Base-by-base conservation (phyloP, 2,113 vertebrate genomes). In the Hippolais icterina region DNA sequence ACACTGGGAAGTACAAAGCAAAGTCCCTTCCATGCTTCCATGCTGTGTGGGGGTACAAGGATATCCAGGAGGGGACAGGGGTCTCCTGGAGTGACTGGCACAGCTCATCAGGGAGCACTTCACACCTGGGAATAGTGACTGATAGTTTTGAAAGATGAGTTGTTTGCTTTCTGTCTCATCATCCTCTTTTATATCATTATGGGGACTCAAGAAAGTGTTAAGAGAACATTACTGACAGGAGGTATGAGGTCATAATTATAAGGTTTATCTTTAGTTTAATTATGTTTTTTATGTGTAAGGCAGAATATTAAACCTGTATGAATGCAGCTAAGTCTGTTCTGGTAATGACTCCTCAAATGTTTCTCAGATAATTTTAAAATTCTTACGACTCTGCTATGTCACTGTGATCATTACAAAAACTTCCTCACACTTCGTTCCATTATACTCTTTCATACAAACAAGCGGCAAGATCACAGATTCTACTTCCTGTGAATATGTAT, bases 191-290 rank as follows among this genome's bases (percentile, higher is more conserved):
- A n/a, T 19, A 54, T 41, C 82, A 70, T 33, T 57, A 68, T 4
- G 10, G 57, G 37, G 50, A 83, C 82, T 90, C 59, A 80, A 60
- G 56, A 82, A 88, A 93, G 35, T 35, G 11, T 29, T 29, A 61
- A 77, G 59, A 91, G 49, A 80, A 2, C 24, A 66, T 86, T 87
- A 87, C 64, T 71, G 63, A 84, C 47, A 90, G 66, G 54, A 93
- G 50, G 47, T 37, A 74, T 86, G 92, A 96, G 59, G 83, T 96
- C 78, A 96, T 95, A 94, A 94, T 95, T 86, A 86, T 29, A 93
- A 91, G 74, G 82, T 80, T 95, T 88, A 83, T 80, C 75, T 90
- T 78, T 47, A 66, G 25, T 75, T 95, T 93, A 91, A 94, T 96
- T 90, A 93, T 20, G 24, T 63, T 93, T 92, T 91, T 85, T 83